Evolutionary conservation across 2,113 vertebrate genomes (phyloP).

Genomic region (Phoxinus phoxinus): DNA sequence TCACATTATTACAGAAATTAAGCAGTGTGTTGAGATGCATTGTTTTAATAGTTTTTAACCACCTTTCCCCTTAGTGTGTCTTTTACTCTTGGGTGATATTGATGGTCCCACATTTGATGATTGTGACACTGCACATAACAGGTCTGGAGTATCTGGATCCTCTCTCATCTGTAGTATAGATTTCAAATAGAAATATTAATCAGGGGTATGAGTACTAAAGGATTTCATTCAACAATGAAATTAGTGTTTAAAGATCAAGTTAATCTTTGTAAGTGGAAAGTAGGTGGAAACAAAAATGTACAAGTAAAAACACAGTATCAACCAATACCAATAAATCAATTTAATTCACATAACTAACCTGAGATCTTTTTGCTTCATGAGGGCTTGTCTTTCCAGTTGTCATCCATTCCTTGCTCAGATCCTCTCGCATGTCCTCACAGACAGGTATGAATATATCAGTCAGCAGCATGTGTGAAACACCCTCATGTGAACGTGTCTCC

Average conservation of each 20-base stretch:
- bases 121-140: background rate
- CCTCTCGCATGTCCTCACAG: background rate
- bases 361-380: background rate
- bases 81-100: constrained; percentile 3
- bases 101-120: background rate
- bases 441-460: constrained; percentile 35
- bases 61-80: background rate
- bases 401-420: background rate
- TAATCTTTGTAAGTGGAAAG: background rate
- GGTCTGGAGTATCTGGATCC: background rate
- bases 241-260: too few species aligned
- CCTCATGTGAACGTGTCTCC: background rate
- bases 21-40: too few species aligned
- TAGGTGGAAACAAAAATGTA: background rate
- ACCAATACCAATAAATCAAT: background rate
- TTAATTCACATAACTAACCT: background rate
- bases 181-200: background rate
- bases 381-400: background rate
- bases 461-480: constrained; percentile 12
- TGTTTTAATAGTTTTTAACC: background rate
- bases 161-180: background rate
- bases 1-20: background rate
- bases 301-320: background rate
- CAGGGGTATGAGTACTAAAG: background rate
- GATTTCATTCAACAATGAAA: too few species aligned